phyloP scores from a whole-genome alignment of 2,113 vertebrate species.

The Peromyscus polionotus region DNA sequence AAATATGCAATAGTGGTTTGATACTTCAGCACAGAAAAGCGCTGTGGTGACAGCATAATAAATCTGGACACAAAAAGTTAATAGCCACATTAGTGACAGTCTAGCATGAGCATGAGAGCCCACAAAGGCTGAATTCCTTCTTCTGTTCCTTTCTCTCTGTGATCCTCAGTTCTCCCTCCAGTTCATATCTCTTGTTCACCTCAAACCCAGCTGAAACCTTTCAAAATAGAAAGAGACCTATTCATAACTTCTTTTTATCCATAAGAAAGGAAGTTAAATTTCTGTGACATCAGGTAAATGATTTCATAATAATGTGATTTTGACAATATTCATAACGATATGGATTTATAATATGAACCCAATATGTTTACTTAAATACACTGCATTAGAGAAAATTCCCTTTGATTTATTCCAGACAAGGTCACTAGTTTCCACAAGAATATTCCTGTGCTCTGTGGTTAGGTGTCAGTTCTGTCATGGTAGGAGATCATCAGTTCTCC shows the following conservation, averaged over 20 bases:
- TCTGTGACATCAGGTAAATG: not conserved
- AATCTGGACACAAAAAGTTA: slow-evolving; percentile 86
- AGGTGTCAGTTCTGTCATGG: not conserved
- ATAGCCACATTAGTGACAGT: slow-evolving; percentile 86
- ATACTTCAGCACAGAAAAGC: slow-evolving; percentile 85
- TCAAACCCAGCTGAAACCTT: not conserved
- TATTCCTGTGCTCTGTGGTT: not conserved
- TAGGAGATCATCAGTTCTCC: not conserved
- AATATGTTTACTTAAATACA: not conserved
- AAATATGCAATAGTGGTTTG: slow-evolving; percentile 85
- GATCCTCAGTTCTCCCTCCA: not conserved
- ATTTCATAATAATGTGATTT: slow-evolving; percentile 19
- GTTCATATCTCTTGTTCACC: not conserved
- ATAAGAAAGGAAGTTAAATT: not conserved
- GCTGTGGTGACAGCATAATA: slow-evolving; percentile 85
- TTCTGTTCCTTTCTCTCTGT: slow-evolving; percentile 65
- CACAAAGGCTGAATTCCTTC: slow-evolving; percentile 30
- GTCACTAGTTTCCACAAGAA: not conserved
- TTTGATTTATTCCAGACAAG: not conserved
- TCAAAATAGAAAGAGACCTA: not conserved
- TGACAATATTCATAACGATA: not conserved
- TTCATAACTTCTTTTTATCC: not conserved
- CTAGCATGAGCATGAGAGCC: slow-evolving; percentile 68
- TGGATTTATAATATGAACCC: not conserved
- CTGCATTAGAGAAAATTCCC: not conserved